These are phyloP conservation scores for Tupaia chinensis DNA, from an alignment of 2,113 vertebrate genomes.

Conservation along the genomic window DNA sequence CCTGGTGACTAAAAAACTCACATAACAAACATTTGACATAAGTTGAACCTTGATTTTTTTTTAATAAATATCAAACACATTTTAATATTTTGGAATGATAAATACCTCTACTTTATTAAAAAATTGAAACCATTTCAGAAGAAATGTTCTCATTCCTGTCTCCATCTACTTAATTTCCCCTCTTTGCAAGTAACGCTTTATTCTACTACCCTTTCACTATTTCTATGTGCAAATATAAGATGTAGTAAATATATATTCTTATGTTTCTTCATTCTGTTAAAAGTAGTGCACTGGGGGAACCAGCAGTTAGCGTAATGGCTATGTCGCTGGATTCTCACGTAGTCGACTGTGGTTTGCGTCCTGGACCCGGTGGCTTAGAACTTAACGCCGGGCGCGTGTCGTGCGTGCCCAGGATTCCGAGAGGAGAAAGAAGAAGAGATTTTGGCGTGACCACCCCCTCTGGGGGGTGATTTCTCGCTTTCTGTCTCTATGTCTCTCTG, in stretches of 20 bases:
- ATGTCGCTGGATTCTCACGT: too few species aligned
- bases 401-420: too few species aligned
- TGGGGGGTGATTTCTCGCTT: too few species aligned
- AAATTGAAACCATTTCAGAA: neutral
- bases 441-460: too few species aligned
- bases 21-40: neutral
- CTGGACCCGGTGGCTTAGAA: too few species aligned
- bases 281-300: too few species aligned
- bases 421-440: too few species aligned
- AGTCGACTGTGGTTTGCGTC: too few species aligned
- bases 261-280: neutral
- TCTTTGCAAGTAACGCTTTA: neutral
- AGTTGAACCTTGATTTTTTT: neutral
- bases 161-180: neutral
- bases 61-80: neutral
- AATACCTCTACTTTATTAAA: neutral
- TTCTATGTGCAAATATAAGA: neutral
- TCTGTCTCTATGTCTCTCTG: too few species aligned
- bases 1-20: neutral
- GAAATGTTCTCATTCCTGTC: neutral
- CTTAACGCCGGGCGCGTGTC: too few species aligned
- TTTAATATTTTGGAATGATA: conserved; percentile 32
- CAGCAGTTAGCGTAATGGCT: too few species aligned
- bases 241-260: neutral
- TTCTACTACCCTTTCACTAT: neutral